Base-by-base conservation (phyloP, 2,888 invertebrate genomes). In the Lymantria dispar region DNA sequence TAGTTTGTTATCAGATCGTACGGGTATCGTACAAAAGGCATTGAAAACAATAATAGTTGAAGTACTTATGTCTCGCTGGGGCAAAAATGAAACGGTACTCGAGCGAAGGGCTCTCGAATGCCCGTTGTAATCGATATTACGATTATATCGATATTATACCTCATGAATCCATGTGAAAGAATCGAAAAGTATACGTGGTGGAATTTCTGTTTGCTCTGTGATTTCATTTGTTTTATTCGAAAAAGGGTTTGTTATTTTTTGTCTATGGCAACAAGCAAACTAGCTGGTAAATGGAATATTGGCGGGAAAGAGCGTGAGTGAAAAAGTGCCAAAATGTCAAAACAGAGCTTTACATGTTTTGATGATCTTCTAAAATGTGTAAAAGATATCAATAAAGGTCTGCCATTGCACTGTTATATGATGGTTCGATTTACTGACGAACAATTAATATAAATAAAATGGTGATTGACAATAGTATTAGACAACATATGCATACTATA, bases 111-210 rank as follows among this genome's bases (percentile, higher is more conserved):
- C 60, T 53, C 70, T 68, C 60, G 67, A 64, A 56, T 54, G 52
- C 66, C 63, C 53, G 66, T 53, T 78, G 85, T 78, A 85, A 86
- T 84, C 78, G 85, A 86, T 86, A 86, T 79, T 76, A 77, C 73
- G 77, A 72, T 72, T 75, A 58, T 52, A 60, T 58, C 66, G 56
- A 58, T 45, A 54, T 43, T 45, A 36, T 31, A 33, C 41, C 43
- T 52, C 11, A 38, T 43, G 54, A 62, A 54, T 60, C 58, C 58
- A 64, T 50, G 46, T 48, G 43, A 53, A 48, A 49, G 56, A 51
- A 61, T 58, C 47, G 41, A 51, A 43, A 40, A 14, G 3, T 31
- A 37, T 52, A 14, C 49, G 47, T 33, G 41, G 31, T 45, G 59
- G 43, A 52, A 56, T 60, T 60, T 55, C 48, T 47, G 53, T 13